A percentile compares a stretch with the other conserved stretches of the same genome.
phyloP scores from a whole-genome alignment of 2,888 invertebrate species.

The Drosophila anceps region DNA sequence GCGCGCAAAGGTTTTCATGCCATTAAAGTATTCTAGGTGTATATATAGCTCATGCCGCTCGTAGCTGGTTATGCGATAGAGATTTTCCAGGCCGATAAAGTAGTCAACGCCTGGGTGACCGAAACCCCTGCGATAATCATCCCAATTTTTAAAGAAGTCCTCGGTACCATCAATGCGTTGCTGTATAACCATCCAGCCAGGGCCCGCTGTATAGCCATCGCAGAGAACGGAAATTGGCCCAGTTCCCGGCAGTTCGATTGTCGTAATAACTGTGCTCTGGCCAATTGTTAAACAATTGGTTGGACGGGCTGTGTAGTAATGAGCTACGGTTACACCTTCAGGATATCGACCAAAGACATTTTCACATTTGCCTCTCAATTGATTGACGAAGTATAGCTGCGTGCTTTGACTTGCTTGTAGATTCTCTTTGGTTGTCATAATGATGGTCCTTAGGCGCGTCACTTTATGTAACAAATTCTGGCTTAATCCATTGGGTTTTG shows the following conservation, averaged over 20 bases:
- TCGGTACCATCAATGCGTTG: not conserved
- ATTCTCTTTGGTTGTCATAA: not conserved
- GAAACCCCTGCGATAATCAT: not conserved
- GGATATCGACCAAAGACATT: not conserved
- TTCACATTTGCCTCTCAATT: not conserved
- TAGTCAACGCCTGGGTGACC: slow-evolving; percentile 1
- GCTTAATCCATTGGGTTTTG: not conserved
- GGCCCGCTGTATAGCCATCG: slow-evolving; percentile 1
- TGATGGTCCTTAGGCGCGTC: too few relatives aligned
- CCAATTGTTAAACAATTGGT: not conserved
- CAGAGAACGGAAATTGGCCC: not conserved
- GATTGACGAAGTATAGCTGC: not conserved
- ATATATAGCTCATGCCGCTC: slow-evolving; percentile 8
- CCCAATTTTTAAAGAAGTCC: slow-evolving; percentile 3
- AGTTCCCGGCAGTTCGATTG: not conserved
- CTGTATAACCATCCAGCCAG: slow-evolving; percentile 12
- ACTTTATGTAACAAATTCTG: not conserved
- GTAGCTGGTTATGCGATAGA: slow-evolving; percentile 5
- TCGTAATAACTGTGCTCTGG: too few relatives aligned
- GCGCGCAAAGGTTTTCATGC: not conserved
- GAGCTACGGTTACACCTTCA: too few relatives aligned
- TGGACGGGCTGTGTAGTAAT: too few relatives aligned
- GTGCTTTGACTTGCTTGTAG: not conserved
- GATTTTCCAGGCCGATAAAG: slow-evolving; percentile 17
- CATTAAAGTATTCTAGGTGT: not conserved